Evolutionary conservation across 2,113 vertebrate species (phyloP).

Genomic region (Propithecus coquereli): DNA sequence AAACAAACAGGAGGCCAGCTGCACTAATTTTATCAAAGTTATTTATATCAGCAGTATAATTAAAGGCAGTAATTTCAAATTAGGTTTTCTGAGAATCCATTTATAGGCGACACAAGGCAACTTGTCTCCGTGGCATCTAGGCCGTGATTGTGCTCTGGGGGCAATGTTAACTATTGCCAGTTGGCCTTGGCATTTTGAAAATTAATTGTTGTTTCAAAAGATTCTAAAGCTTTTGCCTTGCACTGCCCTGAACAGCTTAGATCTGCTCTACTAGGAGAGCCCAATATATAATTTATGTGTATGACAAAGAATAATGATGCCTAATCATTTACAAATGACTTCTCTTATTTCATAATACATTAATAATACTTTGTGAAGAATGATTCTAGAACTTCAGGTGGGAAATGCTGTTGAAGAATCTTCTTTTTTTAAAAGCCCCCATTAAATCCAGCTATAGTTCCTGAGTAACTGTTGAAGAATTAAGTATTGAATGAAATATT

Average conservation of each 20-base stretch:
- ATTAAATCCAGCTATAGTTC: background rate
- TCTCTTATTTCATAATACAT: conserved; percentile 24
- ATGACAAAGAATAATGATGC: conserved; percentile 13
- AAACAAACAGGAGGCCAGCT: conserved; percentile 73
- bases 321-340: conserved; percentile 45
- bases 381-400: background rate
- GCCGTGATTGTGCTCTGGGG: conserved; percentile 40
- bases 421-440: background rate
- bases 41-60: conserved; percentile 78
- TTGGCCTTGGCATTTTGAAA: conserved; percentile 72
- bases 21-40: conserved; percentile 74
- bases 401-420: background rate
- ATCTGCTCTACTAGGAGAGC: conserved; percentile 21
- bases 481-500: conserved; percentile 1
- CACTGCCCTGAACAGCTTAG: conserved; percentile 42
- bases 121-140: conserved; percentile 49
- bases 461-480: background rate
- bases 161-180: conserved; percentile 60
- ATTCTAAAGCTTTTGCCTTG: conserved; percentile 47
- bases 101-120: conserved; percentile 71
- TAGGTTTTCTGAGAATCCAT: conserved; percentile 73
- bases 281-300: conserved; percentile 48
- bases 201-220: conserved; percentile 50
- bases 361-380: background rate
- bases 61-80: conserved; percentile 78